A percentile compares a stretch with the other conserved stretches of the same genome.
These are phyloP conservation scores for Oscheius sp. DNA, from an alignment of 2,888 invertebrate species.

Conservation along the genomic window DNA sequence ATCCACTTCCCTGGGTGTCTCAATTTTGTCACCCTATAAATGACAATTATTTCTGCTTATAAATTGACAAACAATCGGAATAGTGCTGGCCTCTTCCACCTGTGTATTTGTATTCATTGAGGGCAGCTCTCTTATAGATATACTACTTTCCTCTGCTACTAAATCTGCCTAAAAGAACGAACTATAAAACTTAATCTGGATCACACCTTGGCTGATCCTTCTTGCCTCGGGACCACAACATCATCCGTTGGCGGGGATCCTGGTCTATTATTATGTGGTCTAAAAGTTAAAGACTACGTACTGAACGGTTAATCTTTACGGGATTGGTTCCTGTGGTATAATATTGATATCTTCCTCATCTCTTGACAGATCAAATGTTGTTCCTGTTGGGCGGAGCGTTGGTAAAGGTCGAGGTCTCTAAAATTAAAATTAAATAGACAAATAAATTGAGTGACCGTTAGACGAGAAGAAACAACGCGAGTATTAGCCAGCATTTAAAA, in stretches of 20 bases:
- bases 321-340: not conserved
- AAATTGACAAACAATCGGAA: not conserved
- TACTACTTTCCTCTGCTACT: slow-evolving; percentile 21
- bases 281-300: not conserved
- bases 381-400: slow-evolving; percentile 2
- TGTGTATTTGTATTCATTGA: not conserved
- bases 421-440: not conserved
- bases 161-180: slow-evolving; percentile 14
- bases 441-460: slow-evolving; percentile 1
- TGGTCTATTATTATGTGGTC: not conserved
- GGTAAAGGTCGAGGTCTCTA: slow-evolving; percentile 19
- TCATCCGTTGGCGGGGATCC: not conserved
- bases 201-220: not conserved
- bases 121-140: slow-evolving; percentile 24
- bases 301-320: too few relatives aligned
- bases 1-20: not conserved
- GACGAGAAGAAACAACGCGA: slow-evolving; percentile 9
- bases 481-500: not conserved
- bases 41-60: not conserved
- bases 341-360: not conserved
- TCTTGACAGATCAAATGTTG: not conserved
- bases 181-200: slow-evolving; percentile 4
- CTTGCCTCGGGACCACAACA: slow-evolving; percentile 5
- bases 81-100: slow-evolving; percentile 9
- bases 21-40: slow-evolving; percentile 16